These are phyloP conservation scores for Noctua janthe DNA, from an alignment of 2,888 invertebrate genomes.

Conservation along the genomic window DNA sequence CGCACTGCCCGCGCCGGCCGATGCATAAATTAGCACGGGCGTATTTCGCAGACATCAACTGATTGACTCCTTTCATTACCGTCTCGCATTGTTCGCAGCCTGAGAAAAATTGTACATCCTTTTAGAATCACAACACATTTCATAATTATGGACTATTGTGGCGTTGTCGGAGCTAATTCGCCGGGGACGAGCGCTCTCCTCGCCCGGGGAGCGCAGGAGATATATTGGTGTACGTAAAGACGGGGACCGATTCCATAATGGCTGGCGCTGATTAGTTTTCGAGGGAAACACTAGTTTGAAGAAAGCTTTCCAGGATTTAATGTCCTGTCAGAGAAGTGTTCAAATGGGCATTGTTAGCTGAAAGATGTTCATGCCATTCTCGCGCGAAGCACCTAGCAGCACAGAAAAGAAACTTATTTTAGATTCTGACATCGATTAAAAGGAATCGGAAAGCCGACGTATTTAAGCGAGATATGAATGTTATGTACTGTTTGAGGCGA, in stretches of 20 bases:
- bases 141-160: slow-evolving; percentile 91
- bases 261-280: slow-evolving; percentile 87
- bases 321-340: slow-evolving; percentile 74
- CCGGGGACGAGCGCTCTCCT: slow-evolving; percentile 80
- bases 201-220: slow-evolving; percentile 79
- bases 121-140: slow-evolving; percentile 89
- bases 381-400: slow-evolving; percentile 27
- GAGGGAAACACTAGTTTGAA: slow-evolving; percentile 84
- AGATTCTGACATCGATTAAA: slow-evolving; percentile 61
- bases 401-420: slow-evolving; percentile 62
- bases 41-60: slow-evolving; percentile 86
- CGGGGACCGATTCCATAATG: slow-evolving; percentile 80
- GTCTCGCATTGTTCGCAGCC: slow-evolving; percentile 86
- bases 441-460: slow-evolving; percentile 39
- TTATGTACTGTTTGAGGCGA: slow-evolving; percentile 50
- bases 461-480: slow-evolving; percentile 45
- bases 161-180: slow-evolving; percentile 86
- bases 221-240: slow-evolving; percentile 83
- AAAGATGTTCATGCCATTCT: slow-evolving; percentile 53
- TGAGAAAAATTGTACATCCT: slow-evolving; percentile 87
- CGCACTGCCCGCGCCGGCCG: slow-evolving; percentile 69
- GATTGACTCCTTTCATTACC: slow-evolving; percentile 90
- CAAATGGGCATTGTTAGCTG: slow-evolving; percentile 68
- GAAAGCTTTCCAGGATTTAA: slow-evolving; percentile 81
- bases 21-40: slow-evolving; percentile 86